phyloP scores from a whole-genome alignment of 1,140 invertebrate genomes.

The Drosophila athabasca region DNA sequence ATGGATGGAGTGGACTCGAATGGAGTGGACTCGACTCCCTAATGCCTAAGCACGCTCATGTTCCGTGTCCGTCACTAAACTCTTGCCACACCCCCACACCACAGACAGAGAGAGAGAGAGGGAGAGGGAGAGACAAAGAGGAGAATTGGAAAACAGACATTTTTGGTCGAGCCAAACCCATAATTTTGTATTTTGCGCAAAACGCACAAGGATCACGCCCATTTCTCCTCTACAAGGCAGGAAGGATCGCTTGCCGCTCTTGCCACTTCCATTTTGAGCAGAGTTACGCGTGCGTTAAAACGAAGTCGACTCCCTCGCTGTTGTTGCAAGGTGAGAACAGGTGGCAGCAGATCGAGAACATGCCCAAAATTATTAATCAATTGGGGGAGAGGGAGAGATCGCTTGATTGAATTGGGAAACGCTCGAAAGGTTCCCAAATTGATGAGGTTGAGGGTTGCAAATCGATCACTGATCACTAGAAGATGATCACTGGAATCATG shows the following conservation, averaged over 20 bases:
- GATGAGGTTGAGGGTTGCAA: not conserved
- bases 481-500: not conserved
- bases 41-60: constrained; percentile 79
- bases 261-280: constrained; percentile 1
- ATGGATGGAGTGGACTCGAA: constrained; percentile 14
- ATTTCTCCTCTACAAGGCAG: constrained; percentile 11
- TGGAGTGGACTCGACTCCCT: constrained; percentile 45
- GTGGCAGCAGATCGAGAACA: constrained; percentile 37
- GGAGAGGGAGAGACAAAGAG: constrained; percentile 1
- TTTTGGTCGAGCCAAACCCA: constrained; percentile 57
- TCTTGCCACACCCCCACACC: constrained; percentile 60
- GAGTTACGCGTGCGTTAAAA: constrained; percentile 66
- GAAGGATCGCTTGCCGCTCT: constrained; percentile 10
- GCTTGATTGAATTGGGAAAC: not conserved
- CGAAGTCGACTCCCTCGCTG: constrained; percentile 59
- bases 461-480: not conserved
- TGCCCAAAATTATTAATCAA: constrained; percentile 42
- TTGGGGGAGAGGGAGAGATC: not conserved
- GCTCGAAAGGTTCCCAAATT: not conserved
- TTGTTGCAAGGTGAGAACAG: constrained; percentile 58
- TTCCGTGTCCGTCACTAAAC: constrained; percentile 75
- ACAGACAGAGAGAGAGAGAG: not conserved
- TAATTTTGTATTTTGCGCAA: constrained; percentile 77
- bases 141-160: constrained; percentile 35
- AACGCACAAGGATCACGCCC: constrained; percentile 66